Base-by-base conservation (phyloP, 2,797 vertebrate genomes). In the Nasua narica region DNA sequence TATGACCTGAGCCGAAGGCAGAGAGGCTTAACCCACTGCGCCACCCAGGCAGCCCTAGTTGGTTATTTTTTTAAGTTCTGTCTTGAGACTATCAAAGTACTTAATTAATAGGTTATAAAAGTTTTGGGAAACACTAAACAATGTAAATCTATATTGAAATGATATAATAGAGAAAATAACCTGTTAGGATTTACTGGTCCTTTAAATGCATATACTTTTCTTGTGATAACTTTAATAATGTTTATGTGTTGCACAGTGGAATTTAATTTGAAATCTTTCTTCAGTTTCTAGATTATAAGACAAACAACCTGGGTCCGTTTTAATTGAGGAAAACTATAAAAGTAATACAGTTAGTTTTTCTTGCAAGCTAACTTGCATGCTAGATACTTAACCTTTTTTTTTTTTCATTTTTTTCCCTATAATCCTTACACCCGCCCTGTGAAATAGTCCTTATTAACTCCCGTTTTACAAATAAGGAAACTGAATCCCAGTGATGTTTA, bases 211-310 rank as follows among this genome's bases (percentile, higher is more conserved):
- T 32, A 10, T 32, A 37, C 13, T 90, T 89, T 74, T 70, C 16
- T 72, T 72, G 12, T 78, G 72, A 70, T 77, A 50, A 37, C 15
- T 60, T 79, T 79, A 82, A 18, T 86, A 77, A 18, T 82, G 87
- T 40, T 52, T 35, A n/a, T 43, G 13, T 52, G 15, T 48, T 65
- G 6, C 43, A 56, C n/a, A 48, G 15, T 60, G 27, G 14, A 27
- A 88, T 13, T 79, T 29, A 81, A n/a, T 74, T 84, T 76, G 27
- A 85, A 69, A 29, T 58, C 89, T 67, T 81, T 35, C 35, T 76
- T 56, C 60, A 29, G 25, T 96, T 95, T 91, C 79, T 62, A 60
- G 35, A 86, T 83, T 89, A 86, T 86, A 93, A 91, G 40, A 18
- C 52, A 87, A 12, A 15, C 40, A 83, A 12, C 50, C 72, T 83